Base-by-base conservation (phyloP, 2,888 invertebrate genomes). In the Limulus polyphemus region DNA sequence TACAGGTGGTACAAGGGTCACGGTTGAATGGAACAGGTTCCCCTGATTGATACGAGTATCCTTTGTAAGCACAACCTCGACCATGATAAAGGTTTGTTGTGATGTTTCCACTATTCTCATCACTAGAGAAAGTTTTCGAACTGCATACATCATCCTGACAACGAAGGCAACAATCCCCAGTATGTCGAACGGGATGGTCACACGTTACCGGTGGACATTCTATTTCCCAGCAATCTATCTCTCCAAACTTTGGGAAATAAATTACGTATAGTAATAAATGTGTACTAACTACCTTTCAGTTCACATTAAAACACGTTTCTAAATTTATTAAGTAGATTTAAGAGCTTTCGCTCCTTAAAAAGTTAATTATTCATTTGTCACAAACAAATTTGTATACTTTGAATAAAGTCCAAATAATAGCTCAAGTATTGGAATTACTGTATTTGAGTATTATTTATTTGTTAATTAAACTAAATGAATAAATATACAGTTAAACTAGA, bases 191-290 rank as follows among this genome's bases (percentile, higher is more conserved):
- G 4, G 84, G 83, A 70, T 83, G 81, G 64, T 80, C 78, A 74
- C 86, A 86, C 60, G 81, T 78, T 60, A 84, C 77, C 57, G 83
- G 83, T 71, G 88, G 89, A 77, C 91, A 91, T 75, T 86, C 85
- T 76, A 89, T 81, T 73, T 87, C 86, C 88, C 88, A 90, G 76
- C 91, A 91, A 80, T 90, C 90, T 71, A 87, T 84, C 78, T 90
- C 88, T 58, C 90, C 90, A 73, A 86, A 81, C 85, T 87, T 77
- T 49, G 62, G 78, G 62, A 56, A 57, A 56, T 12, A 52, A 32
- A 32, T 3, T 58, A 47, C 11, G 49, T 52, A 60, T 49, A 62
- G 66, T 62, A 57, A 48, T 62, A 60, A 49, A 60, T 32, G 2
- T 32, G 32, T 32, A 4, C 32, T 32, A 3, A 32, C 32, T 32